A percentile compares a stretch with the other conserved stretches of the same genome.
These are phyloP conservation scores for Reticulitermes speratus DNA, from an alignment of 1,140 invertebrate genomes.

Conservation along the genomic window DNA sequence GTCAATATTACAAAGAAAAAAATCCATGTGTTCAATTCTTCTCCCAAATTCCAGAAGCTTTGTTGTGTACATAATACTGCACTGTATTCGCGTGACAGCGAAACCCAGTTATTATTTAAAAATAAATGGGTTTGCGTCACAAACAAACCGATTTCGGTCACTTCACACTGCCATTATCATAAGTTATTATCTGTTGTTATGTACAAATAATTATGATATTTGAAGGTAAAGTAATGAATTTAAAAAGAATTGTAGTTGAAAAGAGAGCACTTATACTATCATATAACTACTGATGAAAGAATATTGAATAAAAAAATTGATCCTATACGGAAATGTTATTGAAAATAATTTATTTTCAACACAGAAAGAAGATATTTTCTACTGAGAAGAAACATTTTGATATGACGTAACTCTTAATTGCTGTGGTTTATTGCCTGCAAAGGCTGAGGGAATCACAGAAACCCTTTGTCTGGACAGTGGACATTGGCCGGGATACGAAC, in stretches of 20 bases:
- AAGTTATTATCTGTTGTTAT: background rate
- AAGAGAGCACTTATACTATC: background rate
- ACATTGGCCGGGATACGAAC: too few relatives aligned
- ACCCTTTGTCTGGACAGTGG: too few relatives aligned
- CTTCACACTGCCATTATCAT: constrained; percentile 17
- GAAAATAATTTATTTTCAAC: background rate
- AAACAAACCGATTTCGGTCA: background rate
- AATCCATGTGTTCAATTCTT: background rate
- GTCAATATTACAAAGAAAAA: background rate
- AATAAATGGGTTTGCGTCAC: background rate
- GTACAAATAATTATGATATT: constrained; percentile 1
- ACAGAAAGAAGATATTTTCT: background rate
- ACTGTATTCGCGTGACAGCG: background rate
- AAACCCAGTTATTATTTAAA: background rate
- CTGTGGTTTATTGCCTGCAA: too few relatives aligned
- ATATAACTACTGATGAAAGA: background rate
- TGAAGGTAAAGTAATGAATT: background rate
- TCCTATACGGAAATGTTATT: background rate
- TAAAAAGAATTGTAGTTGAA: background rate
- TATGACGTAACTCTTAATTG: too few relatives aligned
- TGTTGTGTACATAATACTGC: background rate
- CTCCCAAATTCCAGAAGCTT: background rate
- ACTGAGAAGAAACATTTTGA: too few relatives aligned
- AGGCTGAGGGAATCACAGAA: too few relatives aligned
- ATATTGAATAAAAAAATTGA: background rate